A percentile compares a stretch with the other conserved stretches of the same genome.
These are phyloP conservation scores for Emydoidea blandingii DNA, from an alignment of 2,797 vertebrate species.

Conservation along the genomic window DNA sequence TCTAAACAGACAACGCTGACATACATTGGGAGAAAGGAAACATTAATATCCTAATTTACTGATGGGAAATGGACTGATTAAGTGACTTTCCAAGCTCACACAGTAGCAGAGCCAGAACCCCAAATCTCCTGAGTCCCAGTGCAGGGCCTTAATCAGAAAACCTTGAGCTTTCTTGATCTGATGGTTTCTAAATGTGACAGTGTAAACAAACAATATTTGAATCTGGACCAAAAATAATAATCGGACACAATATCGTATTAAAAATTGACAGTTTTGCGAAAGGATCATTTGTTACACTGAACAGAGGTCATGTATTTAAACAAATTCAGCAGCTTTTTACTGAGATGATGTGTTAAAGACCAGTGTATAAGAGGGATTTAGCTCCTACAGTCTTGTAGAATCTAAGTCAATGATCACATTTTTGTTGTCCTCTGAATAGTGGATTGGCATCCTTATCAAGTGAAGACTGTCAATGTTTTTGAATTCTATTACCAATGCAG, in stretches of 20 bases:
- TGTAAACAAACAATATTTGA: neutral
- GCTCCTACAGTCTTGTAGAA: neutral
- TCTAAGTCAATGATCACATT: neutral
- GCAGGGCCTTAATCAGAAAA: neutral
- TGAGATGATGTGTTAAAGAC: neutral
- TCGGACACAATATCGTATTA: neutral
- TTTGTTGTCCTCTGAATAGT: neutral
- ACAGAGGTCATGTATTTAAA: accelerated
- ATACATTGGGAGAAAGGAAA: too few species aligned
- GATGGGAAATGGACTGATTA: neutral
- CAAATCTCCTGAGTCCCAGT: neutral
- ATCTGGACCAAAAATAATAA: neutral
- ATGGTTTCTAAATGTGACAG: neutral
- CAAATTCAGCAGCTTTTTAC: neutral
- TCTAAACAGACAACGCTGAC: neutral
- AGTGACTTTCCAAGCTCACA: neutral
- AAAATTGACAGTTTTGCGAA: neutral
- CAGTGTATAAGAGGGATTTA: accelerated
- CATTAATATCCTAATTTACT: neutral
- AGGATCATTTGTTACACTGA: accelerated
- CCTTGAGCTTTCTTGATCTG: neutral
- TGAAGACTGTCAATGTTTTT: neutral
- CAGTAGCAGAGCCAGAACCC: neutral
- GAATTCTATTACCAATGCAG: neutral
- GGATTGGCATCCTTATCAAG: neutral